Conservation (phyloP, 2,888 invertebrate genomes). For the Drosophila phalerata region DNA sequence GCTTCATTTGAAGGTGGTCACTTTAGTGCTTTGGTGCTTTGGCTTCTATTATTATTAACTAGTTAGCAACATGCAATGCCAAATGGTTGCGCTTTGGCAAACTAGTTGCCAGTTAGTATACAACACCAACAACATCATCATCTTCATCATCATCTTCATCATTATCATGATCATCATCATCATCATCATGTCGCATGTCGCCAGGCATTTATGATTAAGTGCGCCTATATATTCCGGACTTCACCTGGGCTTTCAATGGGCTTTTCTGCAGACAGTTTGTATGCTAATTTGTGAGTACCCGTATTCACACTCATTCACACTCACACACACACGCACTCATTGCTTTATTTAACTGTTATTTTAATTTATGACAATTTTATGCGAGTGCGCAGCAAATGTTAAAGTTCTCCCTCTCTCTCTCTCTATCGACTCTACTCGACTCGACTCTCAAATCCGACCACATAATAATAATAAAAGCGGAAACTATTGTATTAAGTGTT, state of each 20-base stretch:
- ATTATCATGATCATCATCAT: not conserved
- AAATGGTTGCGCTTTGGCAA: slow-evolving; percentile 56
- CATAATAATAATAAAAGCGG: slow-evolving; percentile 80
- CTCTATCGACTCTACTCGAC: not conserved
- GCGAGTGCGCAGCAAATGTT: slow-evolving; percentile 71
- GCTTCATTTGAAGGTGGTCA: slow-evolving; percentile 68
- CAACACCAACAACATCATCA: slow-evolving; percentile 21
- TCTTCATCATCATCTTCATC: not conserved
- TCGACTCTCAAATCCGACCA: slow-evolving; percentile 58
- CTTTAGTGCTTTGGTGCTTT: slow-evolving; percentile 26
- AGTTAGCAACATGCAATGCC: slow-evolving; percentile 74
- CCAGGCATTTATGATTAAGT: slow-evolving; percentile 80
- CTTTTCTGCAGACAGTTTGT: slow-evolving; percentile 76
- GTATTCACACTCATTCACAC: slow-evolving; percentile 38
- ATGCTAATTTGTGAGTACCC: slow-evolving; percentile 75
- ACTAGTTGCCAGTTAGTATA: slow-evolving; percentile 39
- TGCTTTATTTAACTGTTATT: slow-evolving; percentile 80
- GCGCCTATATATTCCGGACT: slow-evolving; percentile 70
- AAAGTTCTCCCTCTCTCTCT: slow-evolving; percentile 28
- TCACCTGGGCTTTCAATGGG: slow-evolving; percentile 72
- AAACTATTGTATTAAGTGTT: slow-evolving; percentile 82
- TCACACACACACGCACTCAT: slow-evolving; percentile 32
- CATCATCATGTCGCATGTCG: slow-evolving; percentile 68
- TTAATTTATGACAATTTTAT: slow-evolving; percentile 81
- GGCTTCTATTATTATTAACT: slow-evolving; percentile 71